Base-by-base conservation (phyloP, 1,140 invertebrate species). In the Hypsibius dujardini region DNA sequence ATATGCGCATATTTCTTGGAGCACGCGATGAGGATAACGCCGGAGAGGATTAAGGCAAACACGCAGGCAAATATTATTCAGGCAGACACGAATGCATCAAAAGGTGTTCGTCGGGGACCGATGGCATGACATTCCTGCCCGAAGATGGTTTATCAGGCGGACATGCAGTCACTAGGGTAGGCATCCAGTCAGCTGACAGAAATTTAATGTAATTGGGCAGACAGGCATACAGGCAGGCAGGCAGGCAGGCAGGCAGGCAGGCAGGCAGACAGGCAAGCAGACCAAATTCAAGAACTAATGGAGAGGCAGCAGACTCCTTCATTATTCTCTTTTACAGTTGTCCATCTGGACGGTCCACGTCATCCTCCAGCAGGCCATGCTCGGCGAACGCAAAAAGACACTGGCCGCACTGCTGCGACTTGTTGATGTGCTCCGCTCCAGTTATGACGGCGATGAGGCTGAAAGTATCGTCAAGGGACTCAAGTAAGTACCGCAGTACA, bases 401-500 rank as follows among this genome's bases (percentile, higher is more conserved):
- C 3, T 67, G 42, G 62, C 62, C 12, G 62, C 62, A 7, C 62
- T 67, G 62, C 42, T 67, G 12, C 62, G 62, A 7, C 42, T 67
- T 7, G 62, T 67, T 3, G 62, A 67, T 67, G 62, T 45, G 12
- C 42, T 67, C 3, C 62, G 62, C 12, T 67, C 62, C 42, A 67
- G 3, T 67, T 67, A 42, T 42, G 62, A 67, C 42, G 42, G 3
- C 12, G 62, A 67, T 15, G 62, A 67, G 42, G 62, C 62, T 3
- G 62, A 67, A 7, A 67, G 62, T 42, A 12, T 67, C 42, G 62
- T 67, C 12, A 67, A 42, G 45, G 62, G 62, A 67, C 62, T 67
- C 42, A 45, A 67, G 62, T 67, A 67, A 67, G 62, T 42, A 67
- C 12, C 45, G 62, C 42, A 15, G 42, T 42, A 67, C 7, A 7